These are phyloP conservation scores for Centruroides sculpturatus DNA, from an alignment of 1,140 invertebrate species.

Conservation along the genomic window DNA sequence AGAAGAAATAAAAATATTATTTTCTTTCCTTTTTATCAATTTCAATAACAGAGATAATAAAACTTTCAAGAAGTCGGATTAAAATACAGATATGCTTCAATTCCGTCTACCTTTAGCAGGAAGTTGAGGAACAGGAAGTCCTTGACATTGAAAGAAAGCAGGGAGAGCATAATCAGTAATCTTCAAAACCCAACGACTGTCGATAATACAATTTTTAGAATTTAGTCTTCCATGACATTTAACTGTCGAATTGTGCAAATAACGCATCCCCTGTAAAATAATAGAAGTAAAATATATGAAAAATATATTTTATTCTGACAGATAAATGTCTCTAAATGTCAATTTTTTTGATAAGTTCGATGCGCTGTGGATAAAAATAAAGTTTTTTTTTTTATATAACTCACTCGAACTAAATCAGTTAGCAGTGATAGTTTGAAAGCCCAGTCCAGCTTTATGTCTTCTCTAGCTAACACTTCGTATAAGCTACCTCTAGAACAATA, in stretches of 20 bases:
- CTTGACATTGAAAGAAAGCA: constrained; percentile 41
- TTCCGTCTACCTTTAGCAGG: not conserved
- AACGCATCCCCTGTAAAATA: constrained; percentile 53
- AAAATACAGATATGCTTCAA: no score
- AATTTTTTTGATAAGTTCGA: no score
- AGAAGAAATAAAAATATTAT: no score
- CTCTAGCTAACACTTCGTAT: constrained; percentile 80
- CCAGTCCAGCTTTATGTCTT: constrained; percentile 87
- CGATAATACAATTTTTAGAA: constrained; percentile 82
- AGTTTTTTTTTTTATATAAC: not conserved
- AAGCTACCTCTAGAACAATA: constrained; percentile 93
- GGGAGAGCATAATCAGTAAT: constrained; percentile 87
- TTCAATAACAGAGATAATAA: no score
- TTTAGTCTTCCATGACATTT: constrained; percentile 90
- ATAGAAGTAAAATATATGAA: not conserved
- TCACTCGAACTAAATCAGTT: constrained; percentile 72
- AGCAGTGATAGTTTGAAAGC: constrained; percentile 89
- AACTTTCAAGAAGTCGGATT: no score
- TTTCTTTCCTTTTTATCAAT: no score
- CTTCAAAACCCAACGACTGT: constrained; percentile 85
- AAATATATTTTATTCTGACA: not conserved
- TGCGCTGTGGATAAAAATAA: no score
- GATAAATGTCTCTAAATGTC: no score
- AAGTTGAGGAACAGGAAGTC: not conserved
- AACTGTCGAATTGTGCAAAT: constrained; percentile 74